Base-by-base conservation (phyloP, 2,888 invertebrate genomes). In the Drosophila yooni region DNA sequence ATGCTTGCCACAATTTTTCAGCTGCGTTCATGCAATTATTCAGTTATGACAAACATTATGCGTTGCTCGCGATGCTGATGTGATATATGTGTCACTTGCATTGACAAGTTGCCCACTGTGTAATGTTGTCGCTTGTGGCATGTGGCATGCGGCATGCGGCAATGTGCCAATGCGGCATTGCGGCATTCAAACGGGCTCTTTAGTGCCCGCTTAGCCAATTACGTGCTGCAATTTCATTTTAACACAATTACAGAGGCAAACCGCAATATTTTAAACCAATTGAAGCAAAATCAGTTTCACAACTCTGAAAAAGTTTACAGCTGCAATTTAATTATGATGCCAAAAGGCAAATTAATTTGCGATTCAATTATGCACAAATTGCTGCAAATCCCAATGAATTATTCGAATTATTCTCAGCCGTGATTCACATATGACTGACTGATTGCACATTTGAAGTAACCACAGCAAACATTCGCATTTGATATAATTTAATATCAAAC, bases 41-140 rank as follows among this genome's bases (percentile, higher is more conserved):
- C 74, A 85, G 85, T 83, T 85, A 90, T 90, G 85, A 88, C 82
- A 83, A 83, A 81, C 73, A 83, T 83, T 77, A 81, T 81, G 88
- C 61, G 54, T 61, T 59, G 54, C 61, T 27, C 38, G 46, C 43
- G 57, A 69, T 74, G 63, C 59, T 56, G 50, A 72, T 72, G 65
- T 89, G 83, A 90, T 83, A 76, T 85, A 83, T 81, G 67, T 66
- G 27, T 58, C 63, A 69, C 34, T 54, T 61, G 69, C 69, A 79
- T 74, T 76, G 76, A 76, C 72, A 71, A 66, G 72, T 81, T 81
- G 76, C 38, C 38, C 25, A 29, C 52, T 29, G 60, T 60, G 61
- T 59, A 70, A 31, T 25, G 76, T 40, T 18, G 60, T 27, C 69
- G 58, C 59, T 52, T 68, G 75, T 33, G 76, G 61, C 79, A 79